These are phyloP conservation scores for Poliocrania exsul DNA, from an alignment of 2,797 vertebrate species.

Conservation along the genomic window DNA sequence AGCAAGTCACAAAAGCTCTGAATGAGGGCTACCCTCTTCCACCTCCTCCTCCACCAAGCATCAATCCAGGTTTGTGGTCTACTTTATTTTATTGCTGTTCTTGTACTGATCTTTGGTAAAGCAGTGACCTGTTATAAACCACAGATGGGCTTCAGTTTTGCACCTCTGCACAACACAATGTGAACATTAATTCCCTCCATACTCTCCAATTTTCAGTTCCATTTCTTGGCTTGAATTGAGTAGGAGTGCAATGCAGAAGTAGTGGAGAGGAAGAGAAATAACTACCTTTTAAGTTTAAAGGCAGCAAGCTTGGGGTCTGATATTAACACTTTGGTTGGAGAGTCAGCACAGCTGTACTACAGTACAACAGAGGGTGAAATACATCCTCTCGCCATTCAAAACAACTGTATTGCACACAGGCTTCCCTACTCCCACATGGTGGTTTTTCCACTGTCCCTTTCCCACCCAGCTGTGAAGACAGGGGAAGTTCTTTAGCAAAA, in stretches of 20 bases:
- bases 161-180: not conserved
- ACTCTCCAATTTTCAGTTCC: not conserved
- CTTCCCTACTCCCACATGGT: rapidly evolving
- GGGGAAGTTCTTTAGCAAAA: not conserved
- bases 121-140: not conserved
- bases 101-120: not conserved
- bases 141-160: not conserved
- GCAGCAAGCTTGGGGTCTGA: not conserved
- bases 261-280: not conserved
- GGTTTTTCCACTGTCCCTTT: not conserved
- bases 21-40: conserved; percentile 55
- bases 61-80: conserved; percentile 58
- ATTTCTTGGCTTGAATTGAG: not conserved
- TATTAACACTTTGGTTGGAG: not conserved
- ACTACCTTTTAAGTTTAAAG: not conserved
- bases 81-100: not conserved
- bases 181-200: not conserved
- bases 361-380: not conserved
- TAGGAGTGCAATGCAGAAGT: not conserved
- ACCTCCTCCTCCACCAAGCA: conserved; percentile 4
- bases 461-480: not conserved
- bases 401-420: not conserved
- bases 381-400: not conserved
- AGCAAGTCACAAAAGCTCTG: conserved; percentile 42
- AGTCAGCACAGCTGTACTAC: not conserved